Evolutionary conservation across 2,888 invertebrate species (phyloP), one percentile per base, ranked within the genome.

Genomic region (Cantharis flavilabris): DNA sequence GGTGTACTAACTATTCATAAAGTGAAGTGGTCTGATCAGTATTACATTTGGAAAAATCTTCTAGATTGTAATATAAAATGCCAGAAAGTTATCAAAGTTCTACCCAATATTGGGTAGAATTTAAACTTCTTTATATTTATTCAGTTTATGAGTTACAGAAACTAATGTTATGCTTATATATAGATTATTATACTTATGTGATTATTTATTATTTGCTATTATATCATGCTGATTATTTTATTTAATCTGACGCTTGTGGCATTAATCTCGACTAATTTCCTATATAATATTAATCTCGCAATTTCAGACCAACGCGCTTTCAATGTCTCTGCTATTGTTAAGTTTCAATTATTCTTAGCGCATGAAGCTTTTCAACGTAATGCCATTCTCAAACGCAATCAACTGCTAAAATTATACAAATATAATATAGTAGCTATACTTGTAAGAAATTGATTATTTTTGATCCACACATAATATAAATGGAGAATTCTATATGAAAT

Each of bases 31-130:
- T 93, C 93, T 87, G 96, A 97, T 89, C 96, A 96, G 88, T 96
- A 95, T 88, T 96, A 96, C 89, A 90, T 96, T 81, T 96, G 96
- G 96, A 94, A 96, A 86, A 96, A 96, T 88, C 90, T 96, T 82
- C 92, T 95, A 83, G 96, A 96, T 88, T 94, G 94, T 79, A 33
- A 11, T 23, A 33, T 13, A 2, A n/a, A 13, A 13, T 33, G 33
- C 3, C 33, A 30, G 30, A 30, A 30, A 30, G 11, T 11, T 4
- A 4, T 33, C 33, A 13, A 11, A 33, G 3, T 33, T 33, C 13
- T 13, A 33, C 11, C 13, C 3, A 33, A 33, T 5, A 5, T 13
- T 33, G 4, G 3, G n/a, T 33, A 13, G 1, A 33, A 33, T 33
- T 13, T 13, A 33, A 11, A 1, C 5, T 33, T 13, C 4, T 13